Conservation (phyloP, 2,113 vertebrate genomes). For the Podarcis raffonei region DNA sequence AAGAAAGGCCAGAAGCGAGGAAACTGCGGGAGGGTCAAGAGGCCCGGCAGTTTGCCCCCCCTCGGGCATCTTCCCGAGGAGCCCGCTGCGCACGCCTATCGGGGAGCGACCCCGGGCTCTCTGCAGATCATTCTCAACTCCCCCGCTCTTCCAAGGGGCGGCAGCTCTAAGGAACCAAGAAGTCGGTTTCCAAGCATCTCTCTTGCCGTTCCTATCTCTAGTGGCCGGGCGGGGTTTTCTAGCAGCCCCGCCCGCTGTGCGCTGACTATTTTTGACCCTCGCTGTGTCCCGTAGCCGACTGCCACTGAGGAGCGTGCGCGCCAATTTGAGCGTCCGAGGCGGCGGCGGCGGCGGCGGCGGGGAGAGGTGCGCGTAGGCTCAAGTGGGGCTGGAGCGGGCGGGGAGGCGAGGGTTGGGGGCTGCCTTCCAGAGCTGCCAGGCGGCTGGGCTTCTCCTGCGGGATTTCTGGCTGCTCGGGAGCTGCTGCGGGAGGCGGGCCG, state of each 20-base stretch:
- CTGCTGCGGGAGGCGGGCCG: too few relatives aligned
- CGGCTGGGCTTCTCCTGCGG: too few relatives aligned
- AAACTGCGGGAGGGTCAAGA: too few relatives aligned
- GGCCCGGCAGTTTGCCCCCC: too few relatives aligned
- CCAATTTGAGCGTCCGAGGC: constrained; percentile 46
- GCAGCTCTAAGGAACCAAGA: neutral
- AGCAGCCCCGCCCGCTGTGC: neutral
- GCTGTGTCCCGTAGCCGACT: neutral
- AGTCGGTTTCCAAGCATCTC: neutral
- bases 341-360: neutral
- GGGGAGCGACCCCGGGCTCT: too few relatives aligned
- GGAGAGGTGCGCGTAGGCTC: too few relatives aligned
- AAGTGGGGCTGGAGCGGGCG: neutral
- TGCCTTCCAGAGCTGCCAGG: too few relatives aligned
- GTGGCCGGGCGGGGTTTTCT: neutral
- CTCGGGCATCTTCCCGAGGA: too few relatives aligned
- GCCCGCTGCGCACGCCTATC: too few relatives aligned
- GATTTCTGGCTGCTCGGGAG: neutral
- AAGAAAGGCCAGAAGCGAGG: too few relatives aligned
- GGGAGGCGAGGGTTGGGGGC: too few relatives aligned
- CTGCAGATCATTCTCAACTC: neutral
- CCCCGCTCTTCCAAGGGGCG: fast-evolving
- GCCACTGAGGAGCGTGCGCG: neutral
- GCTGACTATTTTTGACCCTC: fast-evolving
- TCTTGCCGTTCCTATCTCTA: neutral